Percentiles rank a stretch among this genome's conserved stretches.
Conservation (phyloP, 2,113 vertebrate genomes). For the Calidris pygmaea region DNA sequence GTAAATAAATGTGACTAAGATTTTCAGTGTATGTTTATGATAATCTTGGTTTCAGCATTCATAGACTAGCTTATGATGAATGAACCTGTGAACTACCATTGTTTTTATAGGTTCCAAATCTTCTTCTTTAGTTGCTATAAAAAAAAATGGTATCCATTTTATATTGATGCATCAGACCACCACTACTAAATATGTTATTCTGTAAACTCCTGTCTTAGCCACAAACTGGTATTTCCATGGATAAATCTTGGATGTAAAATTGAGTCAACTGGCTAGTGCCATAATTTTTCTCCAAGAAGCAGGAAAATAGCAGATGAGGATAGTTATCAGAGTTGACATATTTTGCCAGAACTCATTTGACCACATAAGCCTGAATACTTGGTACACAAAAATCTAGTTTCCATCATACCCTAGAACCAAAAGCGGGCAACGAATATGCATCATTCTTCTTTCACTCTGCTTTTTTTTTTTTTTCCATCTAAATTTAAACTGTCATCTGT, state of each 20-base stretch:
- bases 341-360: background rate
- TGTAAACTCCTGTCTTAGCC: background rate
- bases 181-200: background rate
- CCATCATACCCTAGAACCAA: background rate
- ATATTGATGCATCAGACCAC: background rate
- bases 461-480: background rate
- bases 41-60: background rate
- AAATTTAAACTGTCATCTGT: background rate
- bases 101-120: background rate
- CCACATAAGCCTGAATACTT: background rate
- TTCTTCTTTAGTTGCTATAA: background rate
- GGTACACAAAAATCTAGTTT: background rate
- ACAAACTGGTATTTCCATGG: background rate
- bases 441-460: background rate
- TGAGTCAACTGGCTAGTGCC: background rate
- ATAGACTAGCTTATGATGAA: background rate
- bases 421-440: accelerated
- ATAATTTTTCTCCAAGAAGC: background rate
- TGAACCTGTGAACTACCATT: background rate
- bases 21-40: background rate
- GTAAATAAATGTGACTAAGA: background rate
- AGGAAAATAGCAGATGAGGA: background rate
- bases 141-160: background rate
- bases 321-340: background rate
- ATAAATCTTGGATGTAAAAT: background rate